phyloP scores from a whole-genome alignment of 2,113 vertebrate genomes.

The Glaucomys volans region DNA sequence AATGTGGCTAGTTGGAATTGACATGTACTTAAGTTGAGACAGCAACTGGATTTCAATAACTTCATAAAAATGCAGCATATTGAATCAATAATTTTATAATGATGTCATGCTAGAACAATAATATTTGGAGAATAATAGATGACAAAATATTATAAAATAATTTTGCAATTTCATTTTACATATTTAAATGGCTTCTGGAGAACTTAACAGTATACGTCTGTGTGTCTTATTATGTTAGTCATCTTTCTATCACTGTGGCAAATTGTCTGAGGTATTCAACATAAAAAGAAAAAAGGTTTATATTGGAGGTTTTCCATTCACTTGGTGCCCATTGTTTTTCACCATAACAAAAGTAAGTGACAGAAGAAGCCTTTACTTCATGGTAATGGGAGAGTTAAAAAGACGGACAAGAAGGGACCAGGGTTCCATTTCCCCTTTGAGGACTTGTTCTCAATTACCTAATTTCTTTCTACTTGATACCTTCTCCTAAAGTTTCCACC shows the following conservation, averaged over 20 bases:
- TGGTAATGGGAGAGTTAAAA: background rate
- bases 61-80: background rate
- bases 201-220: background rate
- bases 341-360: no score
- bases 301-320: background rate
- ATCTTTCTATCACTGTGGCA: background rate
- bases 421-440: no score
- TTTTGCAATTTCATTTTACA: background rate
- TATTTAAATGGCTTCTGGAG: background rate
- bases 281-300: background rate
- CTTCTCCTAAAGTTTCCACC: background rate
- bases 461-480: no score
- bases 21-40: background rate
- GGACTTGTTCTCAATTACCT: no score
- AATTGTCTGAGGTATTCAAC: background rate
- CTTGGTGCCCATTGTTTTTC: background rate
- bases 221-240: background rate
- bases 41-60: background rate
- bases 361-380: background rate
- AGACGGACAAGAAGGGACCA: background rate
- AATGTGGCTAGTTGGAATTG: background rate
- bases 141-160: background rate
- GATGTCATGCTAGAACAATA: background rate
- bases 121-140: background rate
- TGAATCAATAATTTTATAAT: background rate